Evolutionary conservation across 2,113 vertebrate genomes (phyloP).

Genomic region (Cettia cetti): DNA sequence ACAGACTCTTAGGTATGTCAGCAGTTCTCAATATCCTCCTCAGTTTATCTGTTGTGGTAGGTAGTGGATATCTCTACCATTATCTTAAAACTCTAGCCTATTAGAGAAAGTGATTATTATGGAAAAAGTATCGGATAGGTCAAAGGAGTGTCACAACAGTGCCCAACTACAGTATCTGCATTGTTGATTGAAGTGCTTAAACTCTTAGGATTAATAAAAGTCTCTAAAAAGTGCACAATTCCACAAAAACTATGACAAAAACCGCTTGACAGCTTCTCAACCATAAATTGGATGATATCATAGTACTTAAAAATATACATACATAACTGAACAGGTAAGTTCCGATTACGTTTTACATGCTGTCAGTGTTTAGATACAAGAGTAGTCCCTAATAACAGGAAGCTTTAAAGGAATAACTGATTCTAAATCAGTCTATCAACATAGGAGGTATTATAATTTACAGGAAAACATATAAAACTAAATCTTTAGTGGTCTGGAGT

Average conservation of each 20-base stretch:
- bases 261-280: neutral
- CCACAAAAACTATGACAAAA: neutral
- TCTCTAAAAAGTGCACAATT: neutral
- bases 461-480: neutral
- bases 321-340: neutral
- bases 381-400: neutral
- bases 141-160: neutral
- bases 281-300: neutral
- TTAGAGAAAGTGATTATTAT: neutral
- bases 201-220: neutral
- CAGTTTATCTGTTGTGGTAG: neutral
- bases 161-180: neutral
- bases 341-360: neutral
- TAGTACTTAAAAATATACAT: neutral
- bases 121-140: neutral
- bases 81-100: neutral
- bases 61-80: neutral
- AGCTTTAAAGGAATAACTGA: neutral
- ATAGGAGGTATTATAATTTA: neutral
- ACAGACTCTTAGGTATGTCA: neutral
- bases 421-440: neutral
- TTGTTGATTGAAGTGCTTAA: neutral
- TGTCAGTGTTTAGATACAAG: neutral
- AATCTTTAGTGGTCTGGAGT: neutral
- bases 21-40: neutral